Percentiles rank a stretch among this genome's conserved stretches.
These are phyloP conservation scores for Atrina japonica DNA, from an alignment of 2,888 invertebrate genomes.

Conservation along the genomic window DNA sequence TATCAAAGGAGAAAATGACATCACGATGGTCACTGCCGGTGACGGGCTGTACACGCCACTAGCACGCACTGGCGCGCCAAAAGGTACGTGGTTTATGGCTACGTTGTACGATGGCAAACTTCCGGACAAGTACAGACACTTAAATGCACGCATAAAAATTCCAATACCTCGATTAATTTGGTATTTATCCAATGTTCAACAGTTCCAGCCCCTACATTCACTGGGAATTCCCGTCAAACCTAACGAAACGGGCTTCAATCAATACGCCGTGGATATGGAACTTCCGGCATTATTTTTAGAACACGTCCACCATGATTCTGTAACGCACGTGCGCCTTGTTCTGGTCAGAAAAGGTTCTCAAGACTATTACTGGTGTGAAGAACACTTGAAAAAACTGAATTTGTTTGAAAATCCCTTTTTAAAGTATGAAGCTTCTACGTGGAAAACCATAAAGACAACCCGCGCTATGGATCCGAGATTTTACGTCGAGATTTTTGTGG, in stretches of 20 bases:
- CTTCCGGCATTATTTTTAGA: conserved; percentile 25
- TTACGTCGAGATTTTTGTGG: conserved; percentile 26
- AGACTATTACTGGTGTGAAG: conserved; percentile 31
- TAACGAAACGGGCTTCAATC: conserved; percentile 4
- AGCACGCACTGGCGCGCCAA: conserved; percentile 16
- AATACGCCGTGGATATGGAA: conserved; percentile 27
- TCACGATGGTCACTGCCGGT: conserved; percentile 26
- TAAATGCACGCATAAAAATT: conserved; percentile 20
- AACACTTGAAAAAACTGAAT: conserved; percentile 21
- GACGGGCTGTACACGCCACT: conserved; percentile 25
- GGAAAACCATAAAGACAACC: conserved; percentile 28
- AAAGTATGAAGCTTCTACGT: conserved; percentile 12
- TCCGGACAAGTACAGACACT: conserved; percentile 13
- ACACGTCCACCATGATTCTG: conserved; percentile 22
- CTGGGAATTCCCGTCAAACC: conserved; percentile 15
- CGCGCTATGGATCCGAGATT: conserved; percentile 23
- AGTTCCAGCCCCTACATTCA: conserved; percentile 20
- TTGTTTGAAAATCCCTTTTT: conserved; percentile 23
- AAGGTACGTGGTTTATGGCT: conserved; percentile 26
- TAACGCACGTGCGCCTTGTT: conserved; percentile 22
- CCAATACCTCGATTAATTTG: conserved; percentile 25
- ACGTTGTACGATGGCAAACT: conserved; percentile 28
- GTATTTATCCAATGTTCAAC: conserved; percentile 22
- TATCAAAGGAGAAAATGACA: conserved; percentile 13
- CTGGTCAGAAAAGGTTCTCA: conserved; percentile 21